phyloP scores from a whole-genome alignment of 2,888 invertebrate genomes.

The Drosophila yooni region DNA sequence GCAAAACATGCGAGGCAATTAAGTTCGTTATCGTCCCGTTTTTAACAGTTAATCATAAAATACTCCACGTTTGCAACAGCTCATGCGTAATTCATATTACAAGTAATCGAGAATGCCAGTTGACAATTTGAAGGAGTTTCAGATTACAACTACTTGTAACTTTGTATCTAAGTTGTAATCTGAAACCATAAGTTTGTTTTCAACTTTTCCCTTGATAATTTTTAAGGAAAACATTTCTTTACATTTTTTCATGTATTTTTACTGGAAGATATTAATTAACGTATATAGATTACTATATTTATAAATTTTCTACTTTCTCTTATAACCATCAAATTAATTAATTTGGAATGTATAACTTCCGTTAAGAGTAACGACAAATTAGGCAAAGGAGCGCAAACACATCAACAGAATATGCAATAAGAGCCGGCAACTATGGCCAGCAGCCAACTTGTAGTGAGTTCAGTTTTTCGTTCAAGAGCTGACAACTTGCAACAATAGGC shows the following conservation, averaged over 20 bases:
- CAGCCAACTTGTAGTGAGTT: constrained; percentile 9
- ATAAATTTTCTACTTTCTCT: background rate
- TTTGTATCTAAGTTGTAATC: background rate
- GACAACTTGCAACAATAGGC: constrained; percentile 56
- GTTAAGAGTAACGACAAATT: constrained; percentile 52
- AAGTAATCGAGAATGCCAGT: constrained; percentile 3
- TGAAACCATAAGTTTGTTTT: background rate
- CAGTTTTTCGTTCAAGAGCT: constrained; percentile 11
- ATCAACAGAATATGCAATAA: constrained; percentile 56
- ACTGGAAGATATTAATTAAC: background rate
- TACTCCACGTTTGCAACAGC: background rate
- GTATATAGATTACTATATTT: background rate
- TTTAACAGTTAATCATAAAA: constrained; percentile 33
- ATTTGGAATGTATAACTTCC: background rate
- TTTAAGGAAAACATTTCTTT: background rate
- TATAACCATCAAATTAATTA: constrained; percentile 8
- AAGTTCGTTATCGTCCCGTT: constrained; percentile 45
- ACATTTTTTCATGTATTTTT: background rate
- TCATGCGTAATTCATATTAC: constrained; percentile 45
- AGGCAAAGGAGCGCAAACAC: constrained; percentile 43
- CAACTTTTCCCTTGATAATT: background rate
- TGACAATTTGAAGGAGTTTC: constrained; percentile 1
- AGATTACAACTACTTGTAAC: background rate
- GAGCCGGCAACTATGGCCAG: constrained; percentile 18
- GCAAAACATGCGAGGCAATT: constrained; percentile 64